Base-by-base conservation (phyloP, 2,113 vertebrate genomes). In the Scopus umbretta region DNA sequence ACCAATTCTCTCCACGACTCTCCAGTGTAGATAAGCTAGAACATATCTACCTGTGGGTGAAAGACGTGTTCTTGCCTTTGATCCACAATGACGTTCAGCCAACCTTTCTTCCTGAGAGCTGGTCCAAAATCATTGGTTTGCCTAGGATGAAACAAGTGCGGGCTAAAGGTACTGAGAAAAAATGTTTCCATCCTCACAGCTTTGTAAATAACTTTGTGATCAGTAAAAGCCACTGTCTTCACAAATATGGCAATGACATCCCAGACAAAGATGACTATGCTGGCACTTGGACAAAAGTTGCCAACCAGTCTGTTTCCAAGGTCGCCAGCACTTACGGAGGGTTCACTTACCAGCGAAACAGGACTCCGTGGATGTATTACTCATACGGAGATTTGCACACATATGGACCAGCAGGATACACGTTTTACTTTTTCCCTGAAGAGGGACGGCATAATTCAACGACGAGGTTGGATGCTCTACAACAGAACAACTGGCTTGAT, bases 111-210 rank as follows among this genome's bases (percentile, higher is more conserved):
- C 65, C 88, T 0, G 73, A 96, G 3, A 96, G 96, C 45, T 87
- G 94, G 25, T 98, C 97, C 40, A 96, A 88, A 40, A 98, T 98
- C 90, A 81, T 98, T 4, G 97, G 98, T 16, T 96, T 98, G 49
- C 98, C 98, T 1, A 92, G 94, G 50, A 97, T 98, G 97, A 91
- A 97, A 63, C 98, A 98, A 71, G 90, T 98, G 40, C 94, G 97
- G 34, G 97, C 96, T 2, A 92, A 72, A n/a, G 50, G 86, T 3
- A 58, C 45, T 4, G 5, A 40, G 7, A 94, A 71, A 36, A 52
- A 23, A 3, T 98, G 98, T 30, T 96, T 79, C 36, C 50, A 53
- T 5, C 74, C 92, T 40, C 26, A 80, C 12, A 95, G 42, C 38
- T 89, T 92, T 6, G 26, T 36, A 13, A 80, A 86, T 18, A 67